phyloP scores from a whole-genome alignment of 2,113 vertebrate genomes.

The Progne subis region DNA sequence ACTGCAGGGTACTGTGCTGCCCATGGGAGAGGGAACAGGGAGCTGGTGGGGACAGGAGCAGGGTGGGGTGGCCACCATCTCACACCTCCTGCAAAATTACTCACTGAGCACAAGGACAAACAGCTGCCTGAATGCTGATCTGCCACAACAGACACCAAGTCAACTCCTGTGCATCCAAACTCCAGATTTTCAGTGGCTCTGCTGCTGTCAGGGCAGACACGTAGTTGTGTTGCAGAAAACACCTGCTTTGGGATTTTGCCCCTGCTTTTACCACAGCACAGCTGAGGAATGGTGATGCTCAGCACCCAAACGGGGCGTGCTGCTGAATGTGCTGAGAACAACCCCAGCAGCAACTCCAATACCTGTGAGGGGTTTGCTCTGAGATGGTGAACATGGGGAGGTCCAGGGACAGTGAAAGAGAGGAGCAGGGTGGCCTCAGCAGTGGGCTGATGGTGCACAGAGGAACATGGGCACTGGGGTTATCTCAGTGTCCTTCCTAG shows the following conservation, averaged over 20 bases:
- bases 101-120: background rate
- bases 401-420: background rate
- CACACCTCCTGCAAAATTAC: background rate
- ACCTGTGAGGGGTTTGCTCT: fast-evolving
- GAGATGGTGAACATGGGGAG: background rate
- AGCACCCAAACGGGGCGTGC: background rate
- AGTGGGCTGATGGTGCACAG: background rate
- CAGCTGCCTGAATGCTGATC: background rate
- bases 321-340: background rate
- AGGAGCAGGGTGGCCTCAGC: background rate
- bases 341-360: background rate
- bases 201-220: background rate
- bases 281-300: background rate
- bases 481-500: background rate
- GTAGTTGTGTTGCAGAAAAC: background rate
- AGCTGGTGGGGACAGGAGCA: background rate
- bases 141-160: background rate
- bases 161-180: background rate
- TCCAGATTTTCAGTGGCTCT: background rate
- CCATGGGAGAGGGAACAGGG: background rate
- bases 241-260: background rate
- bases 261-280: background rate
- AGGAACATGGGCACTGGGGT: background rate
- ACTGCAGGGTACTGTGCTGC: background rate
- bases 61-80: background rate